Conservation (phyloP, 2,797 vertebrate genomes). For the Sebastes nivosus region DNA sequence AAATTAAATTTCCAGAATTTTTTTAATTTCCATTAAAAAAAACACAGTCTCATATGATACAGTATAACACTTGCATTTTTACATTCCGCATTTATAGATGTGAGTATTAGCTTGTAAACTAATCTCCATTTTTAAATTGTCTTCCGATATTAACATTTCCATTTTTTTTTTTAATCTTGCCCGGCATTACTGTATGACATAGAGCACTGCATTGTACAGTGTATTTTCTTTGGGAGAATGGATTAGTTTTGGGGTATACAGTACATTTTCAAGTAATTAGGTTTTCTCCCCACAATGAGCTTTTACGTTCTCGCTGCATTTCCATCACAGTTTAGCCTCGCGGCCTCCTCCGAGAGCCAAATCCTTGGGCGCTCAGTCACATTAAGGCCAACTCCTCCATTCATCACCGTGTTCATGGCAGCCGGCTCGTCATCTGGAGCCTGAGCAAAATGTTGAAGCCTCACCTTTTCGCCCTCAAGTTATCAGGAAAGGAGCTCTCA, state of each 20-base stretch:
- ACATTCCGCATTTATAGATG: not conserved
- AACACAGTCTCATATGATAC: not conserved
- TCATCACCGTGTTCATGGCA: constrained; percentile 48
- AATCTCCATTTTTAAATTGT: not conserved
- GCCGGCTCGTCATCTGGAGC: constrained; percentile 25
- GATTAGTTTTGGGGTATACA: not conserved
- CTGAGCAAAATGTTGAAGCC: constrained; percentile 29
- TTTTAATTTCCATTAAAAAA: not conserved
- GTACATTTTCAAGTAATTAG: constrained; percentile 32
- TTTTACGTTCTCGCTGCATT: constrained; percentile 46
- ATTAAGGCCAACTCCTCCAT: constrained; percentile 53
- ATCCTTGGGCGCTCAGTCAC: constrained; percentile 48
- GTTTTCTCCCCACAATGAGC: constrained; percentile 39
- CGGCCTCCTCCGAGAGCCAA: constrained; percentile 24
- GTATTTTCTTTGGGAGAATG: not conserved
- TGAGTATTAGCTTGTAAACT: not conserved
- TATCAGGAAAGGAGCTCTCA: constrained; percentile 44
- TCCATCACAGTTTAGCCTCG: constrained; percentile 27
- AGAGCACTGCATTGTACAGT: not conserved
- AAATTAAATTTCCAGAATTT: not conserved
- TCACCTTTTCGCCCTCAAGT: constrained; percentile 35
- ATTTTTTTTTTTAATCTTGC: not conserved
- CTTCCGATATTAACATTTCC: not conserved
- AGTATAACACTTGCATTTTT: not conserved
- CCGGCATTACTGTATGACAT: not conserved